Evolutionary conservation across 92 coral and sea anemone genomes (phyloP).

Genomic region (Actinostola sp.): DNA sequence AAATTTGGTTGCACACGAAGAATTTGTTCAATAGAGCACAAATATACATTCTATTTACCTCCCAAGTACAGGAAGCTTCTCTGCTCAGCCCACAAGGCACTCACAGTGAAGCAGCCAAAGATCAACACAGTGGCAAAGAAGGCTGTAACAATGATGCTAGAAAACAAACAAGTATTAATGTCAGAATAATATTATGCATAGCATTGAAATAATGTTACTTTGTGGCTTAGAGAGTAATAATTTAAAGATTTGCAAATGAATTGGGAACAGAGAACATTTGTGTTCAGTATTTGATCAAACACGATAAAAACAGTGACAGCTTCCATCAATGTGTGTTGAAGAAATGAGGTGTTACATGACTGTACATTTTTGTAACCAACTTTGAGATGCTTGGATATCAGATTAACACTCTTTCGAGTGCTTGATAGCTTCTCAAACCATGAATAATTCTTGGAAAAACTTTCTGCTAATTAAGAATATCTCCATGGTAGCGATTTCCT

Average conservation of each 20-base stretch:
- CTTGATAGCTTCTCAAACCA: too few relatives aligned
- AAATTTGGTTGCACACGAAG: too few relatives aligned
- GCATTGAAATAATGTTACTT: not conserved
- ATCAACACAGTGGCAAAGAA: slow-evolving; percentile 92
- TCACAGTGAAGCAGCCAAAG: slow-evolving; percentile 90
- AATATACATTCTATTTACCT: slow-evolving; percentile 55
- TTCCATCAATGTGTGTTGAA: not conserved
- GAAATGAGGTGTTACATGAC: not conserved
- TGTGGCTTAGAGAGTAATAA: too few relatives aligned
- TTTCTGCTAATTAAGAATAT: too few relatives aligned
- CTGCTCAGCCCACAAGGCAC: slow-evolving; percentile 98
- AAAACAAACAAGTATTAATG: slow-evolving; percentile 5
- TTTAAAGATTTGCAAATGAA: too few relatives aligned
- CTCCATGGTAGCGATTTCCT: too few relatives aligned
- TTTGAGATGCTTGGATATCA: too few relatives aligned
- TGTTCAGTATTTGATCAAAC: too few relatives aligned
- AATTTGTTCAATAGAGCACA: too few relatives aligned
- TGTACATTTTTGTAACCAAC: not conserved
- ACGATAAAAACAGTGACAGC: not conserved
- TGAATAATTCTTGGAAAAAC: too few relatives aligned
- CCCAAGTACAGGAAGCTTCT: slow-evolving; percentile 86
- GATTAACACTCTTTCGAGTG: too few relatives aligned
- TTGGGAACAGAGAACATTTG: too few relatives aligned
- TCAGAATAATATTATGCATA: not conserved
- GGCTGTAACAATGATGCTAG: slow-evolving; percentile 93